Conservation (phyloP, 1,140 invertebrate species). For the Bombus turneri region DNA sequence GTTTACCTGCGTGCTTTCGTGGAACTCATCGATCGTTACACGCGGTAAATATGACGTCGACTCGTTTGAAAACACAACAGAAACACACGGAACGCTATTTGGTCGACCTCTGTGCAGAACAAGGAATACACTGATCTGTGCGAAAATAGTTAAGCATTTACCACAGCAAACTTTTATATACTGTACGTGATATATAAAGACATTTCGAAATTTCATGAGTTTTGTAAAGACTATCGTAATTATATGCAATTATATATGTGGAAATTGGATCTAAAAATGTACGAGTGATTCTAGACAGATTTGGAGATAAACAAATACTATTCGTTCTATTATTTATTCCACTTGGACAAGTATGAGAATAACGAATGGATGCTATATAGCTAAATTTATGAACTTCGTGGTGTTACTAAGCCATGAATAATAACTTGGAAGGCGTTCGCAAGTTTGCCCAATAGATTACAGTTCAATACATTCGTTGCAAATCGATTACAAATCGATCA, state of each 20-base stretch:
- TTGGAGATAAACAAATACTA: too few species aligned
- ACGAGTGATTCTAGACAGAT: too few species aligned
- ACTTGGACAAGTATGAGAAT: neutral
- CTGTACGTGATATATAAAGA: too few species aligned
- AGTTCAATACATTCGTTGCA: too few species aligned
- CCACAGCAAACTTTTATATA: neutral
- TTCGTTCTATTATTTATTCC: neutral
- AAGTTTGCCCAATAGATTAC: neutral
- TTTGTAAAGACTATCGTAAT: too few species aligned
- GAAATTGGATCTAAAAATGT: too few species aligned
- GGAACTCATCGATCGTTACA: slow-evolving; percentile 25
- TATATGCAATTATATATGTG: too few species aligned
- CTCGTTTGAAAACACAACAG: neutral
- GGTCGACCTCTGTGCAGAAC: neutral
- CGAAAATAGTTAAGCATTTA: neutral
- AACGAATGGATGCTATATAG: neutral
- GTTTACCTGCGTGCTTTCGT: slow-evolving; percentile 29
- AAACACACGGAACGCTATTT: neutral
- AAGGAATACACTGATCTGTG: neutral
- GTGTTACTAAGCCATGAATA: neutral
- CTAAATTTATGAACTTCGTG: neutral
- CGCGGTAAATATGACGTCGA: slow-evolving; percentile 15
- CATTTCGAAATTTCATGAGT: too few species aligned
- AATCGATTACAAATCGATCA: too few species aligned
- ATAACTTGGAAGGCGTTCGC: neutral